Conservation (phyloP, 2,888 invertebrate species). For the Aspidiotus destructor region DNA sequence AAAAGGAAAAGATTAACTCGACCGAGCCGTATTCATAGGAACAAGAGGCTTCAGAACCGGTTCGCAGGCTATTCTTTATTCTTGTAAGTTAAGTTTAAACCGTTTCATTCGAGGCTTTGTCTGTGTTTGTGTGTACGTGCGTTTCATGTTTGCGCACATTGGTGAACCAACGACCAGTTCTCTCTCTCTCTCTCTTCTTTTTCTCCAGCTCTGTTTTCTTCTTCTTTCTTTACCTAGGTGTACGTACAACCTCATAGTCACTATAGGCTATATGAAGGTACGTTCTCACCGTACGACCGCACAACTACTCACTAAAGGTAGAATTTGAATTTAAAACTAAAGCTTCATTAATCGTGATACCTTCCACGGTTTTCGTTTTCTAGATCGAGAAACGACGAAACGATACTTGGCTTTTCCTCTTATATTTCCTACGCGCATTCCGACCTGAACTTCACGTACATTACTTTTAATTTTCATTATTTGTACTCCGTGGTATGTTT, state of each 20-base stretch:
- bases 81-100: neutral
- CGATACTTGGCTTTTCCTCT: constrained; percentile 3
- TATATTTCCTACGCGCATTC: constrained; percentile 6
- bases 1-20: neutral
- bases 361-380: constrained; percentile 7
- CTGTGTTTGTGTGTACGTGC: neutral
- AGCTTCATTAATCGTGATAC: constrained; percentile 12
- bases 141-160: constrained; percentile 10
- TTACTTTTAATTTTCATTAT: neutral
- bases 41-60: constrained; percentile 10
- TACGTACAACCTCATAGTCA: neutral
- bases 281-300: neutral
- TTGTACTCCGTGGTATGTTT: neutral
- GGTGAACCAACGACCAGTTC: constrained; percentile 14
- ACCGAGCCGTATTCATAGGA: neutral
- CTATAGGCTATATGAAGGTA: neutral
- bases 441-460: neutral
- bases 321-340: constrained; percentile 9
- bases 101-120: neutral
- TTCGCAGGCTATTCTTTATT: constrained; percentile 1
- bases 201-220: neutral
- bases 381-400: constrained; percentile 6
- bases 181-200: neutral
- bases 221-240: neutral
- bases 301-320: neutral